Base-by-base conservation (phyloP, 2,113 vertebrate species). In the Chitala chitala region DNA sequence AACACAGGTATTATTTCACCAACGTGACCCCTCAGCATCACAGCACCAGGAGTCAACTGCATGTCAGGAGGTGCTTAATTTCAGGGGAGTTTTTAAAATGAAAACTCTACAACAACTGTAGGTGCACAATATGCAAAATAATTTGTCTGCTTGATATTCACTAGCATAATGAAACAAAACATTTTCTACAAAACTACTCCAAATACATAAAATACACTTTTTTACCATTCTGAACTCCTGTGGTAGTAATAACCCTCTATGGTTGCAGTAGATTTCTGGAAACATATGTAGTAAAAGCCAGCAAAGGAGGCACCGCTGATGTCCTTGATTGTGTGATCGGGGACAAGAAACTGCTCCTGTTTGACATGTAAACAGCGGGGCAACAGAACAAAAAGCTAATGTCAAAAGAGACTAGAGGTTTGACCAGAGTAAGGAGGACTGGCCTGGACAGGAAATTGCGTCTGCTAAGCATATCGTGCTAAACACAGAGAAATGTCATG, bases 271-370 rank as follows among this genome's bases (percentile, higher is more conserved):
- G 96, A 98, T 85, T 98, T 99, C 91, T 99, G 96, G 90, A 98
- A 99, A 87, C 96, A 98, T 89, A 98, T 99, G 89, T 99, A 99
- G 88, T 99, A 99, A 89, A 99, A 99, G 68, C 96, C 96, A 38
- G 96, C 96, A 78, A 99, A 99, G 83, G 96, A 99, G 84, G 96
- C 96, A 15, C 96, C 96, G 0, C 95, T 99, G 86, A 98, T 98
- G 86, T 99, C 96, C 90, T 98, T 98, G 89, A 99, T 99, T 1
- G 96, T 99, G 87, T 99, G 96, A 85, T 99, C 96, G 6, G 96
- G 96, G 63, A 99, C 96, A 44, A 99, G 85, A 82, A 99, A 98
- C 88, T 98, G 95, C 68, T 98, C 96, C 96, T 98, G 87, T n/a
- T n/a, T 36, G 38, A 20, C 3, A 6, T 33, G 8, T 20, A 17